phyloP scores from a whole-genome alignment of 2,888 invertebrate genomes.

The Polydrusus tereticollis region DNA sequence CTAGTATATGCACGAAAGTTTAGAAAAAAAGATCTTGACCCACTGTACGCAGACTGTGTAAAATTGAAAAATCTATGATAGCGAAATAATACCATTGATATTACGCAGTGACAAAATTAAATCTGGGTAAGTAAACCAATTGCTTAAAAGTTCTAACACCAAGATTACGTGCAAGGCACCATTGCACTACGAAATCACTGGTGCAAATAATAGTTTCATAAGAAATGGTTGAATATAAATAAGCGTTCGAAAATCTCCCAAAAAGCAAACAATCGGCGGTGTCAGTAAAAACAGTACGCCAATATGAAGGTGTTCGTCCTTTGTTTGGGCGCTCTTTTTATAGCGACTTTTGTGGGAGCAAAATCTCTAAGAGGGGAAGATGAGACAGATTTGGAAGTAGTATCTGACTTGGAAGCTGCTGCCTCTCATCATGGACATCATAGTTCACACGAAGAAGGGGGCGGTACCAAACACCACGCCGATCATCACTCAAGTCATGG shows the following conservation, averaged over 20 bases:
- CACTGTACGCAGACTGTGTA: conserved; percentile 26
- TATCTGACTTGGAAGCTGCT: conserved; percentile 30
- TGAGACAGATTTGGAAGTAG: conserved; percentile 53
- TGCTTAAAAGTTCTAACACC: conserved; percentile 39
- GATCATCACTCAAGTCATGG: conserved; percentile 74
- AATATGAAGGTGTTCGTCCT: conserved; percentile 59
- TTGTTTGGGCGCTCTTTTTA: conserved; percentile 60
- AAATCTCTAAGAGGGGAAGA: conserved; percentile 59
- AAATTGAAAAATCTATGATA: conserved; percentile 26
- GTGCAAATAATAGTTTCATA: conserved; percentile 42
- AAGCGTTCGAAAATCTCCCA: conserved; percentile 15
- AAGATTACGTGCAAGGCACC: conserved; percentile 24
- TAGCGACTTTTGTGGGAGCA: conserved; percentile 56
- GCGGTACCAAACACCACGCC: conserved; percentile 77
- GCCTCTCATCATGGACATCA: conserved; percentile 56
- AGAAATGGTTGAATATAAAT: conserved; percentile 46
- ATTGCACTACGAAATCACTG: conserved; percentile 43
- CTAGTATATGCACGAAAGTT: neutral
- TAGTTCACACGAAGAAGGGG: conserved; percentile 73
- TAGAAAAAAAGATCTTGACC: conserved; percentile 35
- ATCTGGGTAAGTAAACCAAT: conserved; percentile 41
- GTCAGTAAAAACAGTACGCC: conserved; percentile 21
- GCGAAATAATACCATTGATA: conserved; percentile 4
- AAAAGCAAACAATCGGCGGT: conserved; percentile 36
- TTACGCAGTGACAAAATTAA: conserved; percentile 29